A percentile compares a stretch with the other conserved stretches of the same genome.
These are phyloP conservation scores for Tautogolabrus adspersus DNA, from an alignment of 2,113 vertebrate genomes.

Conservation along the genomic window DNA sequence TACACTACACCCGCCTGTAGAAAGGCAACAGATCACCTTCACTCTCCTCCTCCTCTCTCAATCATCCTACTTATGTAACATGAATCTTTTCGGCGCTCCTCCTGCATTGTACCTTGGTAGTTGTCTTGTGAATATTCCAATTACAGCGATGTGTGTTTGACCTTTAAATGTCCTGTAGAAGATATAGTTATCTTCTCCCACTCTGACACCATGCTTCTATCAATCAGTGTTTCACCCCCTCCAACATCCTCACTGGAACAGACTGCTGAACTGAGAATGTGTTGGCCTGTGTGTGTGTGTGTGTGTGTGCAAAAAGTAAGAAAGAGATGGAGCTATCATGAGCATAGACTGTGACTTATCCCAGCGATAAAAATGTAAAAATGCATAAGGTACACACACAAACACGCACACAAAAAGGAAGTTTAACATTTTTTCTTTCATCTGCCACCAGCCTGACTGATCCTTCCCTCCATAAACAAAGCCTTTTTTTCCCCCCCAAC, in stretches of 20 bases:
- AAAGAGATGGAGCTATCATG: slow-evolving; percentile 38
- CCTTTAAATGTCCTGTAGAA: slow-evolving; percentile 95
- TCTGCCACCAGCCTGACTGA: slow-evolving; percentile 75
- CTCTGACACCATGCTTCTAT: slow-evolving; percentile 95
- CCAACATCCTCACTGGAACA: slow-evolving; percentile 67
- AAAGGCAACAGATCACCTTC: slow-evolving; percentile 79
- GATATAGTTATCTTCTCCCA: slow-evolving; percentile 97
- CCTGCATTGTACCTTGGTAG: slow-evolving; percentile 82
- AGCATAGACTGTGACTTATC: slow-evolving; percentile 74
- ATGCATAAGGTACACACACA: slow-evolving; percentile 80
- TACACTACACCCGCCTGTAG: slow-evolving; percentile 79
- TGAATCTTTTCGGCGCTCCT: slow-evolving; percentile 43
- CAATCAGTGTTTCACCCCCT: slow-evolving; percentile 91
- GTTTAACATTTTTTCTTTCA: slow-evolving; percentile 48
- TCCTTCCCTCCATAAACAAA: slow-evolving; percentile 82
- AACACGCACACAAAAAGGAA: slow-evolving; percentile 48
- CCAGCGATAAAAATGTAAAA: slow-evolving; percentile 87
- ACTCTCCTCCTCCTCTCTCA: not conserved
- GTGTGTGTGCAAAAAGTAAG: slow-evolving; percentile 17
- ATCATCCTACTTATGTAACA: slow-evolving; percentile 73
- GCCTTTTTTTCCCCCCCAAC: slow-evolving; percentile 43
- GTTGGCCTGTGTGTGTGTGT: slow-evolving; percentile 14
- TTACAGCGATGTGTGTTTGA: slow-evolving; percentile 89
- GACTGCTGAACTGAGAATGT: slow-evolving; percentile 7
- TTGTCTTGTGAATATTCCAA: slow-evolving; percentile 91